These are phyloP conservation scores for Saturnia japonica DNA, from an alignment of 2,888 invertebrate species.

Conservation along the genomic window DNA sequence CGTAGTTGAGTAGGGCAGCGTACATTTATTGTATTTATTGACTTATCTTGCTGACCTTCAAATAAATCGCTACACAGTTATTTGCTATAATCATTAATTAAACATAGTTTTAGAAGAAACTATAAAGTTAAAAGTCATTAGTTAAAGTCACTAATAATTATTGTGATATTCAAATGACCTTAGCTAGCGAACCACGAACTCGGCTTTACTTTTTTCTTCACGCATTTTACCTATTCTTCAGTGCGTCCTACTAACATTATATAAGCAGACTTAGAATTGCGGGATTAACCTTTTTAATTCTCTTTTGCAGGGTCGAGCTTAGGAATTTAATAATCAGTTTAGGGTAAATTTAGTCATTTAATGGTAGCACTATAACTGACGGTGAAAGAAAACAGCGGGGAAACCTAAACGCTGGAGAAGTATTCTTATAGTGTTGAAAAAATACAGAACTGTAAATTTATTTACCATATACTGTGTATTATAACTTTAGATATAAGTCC, in stretches of 20 bases:
- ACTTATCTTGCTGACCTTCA: not conserved
- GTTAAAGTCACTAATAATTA: not conserved
- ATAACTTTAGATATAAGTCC: no score
- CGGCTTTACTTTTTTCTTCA: not conserved
- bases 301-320: not conserved
- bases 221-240: not conserved
- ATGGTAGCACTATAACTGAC: not conserved
- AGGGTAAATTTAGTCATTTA: not conserved
- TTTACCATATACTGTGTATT: no score
- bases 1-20: no score
- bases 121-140: constrained; percentile 1
- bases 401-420: no score
- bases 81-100: not conserved
- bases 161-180: not conserved
- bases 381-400: not conserved
- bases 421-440: no score
- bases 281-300: not conserved
- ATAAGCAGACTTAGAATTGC: not conserved
- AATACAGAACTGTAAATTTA: not conserved
- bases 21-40: no score
- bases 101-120: constrained; percentile 11
- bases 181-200: not conserved
- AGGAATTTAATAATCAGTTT: not conserved
- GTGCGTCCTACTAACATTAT: not conserved
- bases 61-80: not conserved